These are phyloP conservation scores for Arge pagana DNA, from an alignment of 2,888 invertebrate species.

Conservation along the genomic window DNA sequence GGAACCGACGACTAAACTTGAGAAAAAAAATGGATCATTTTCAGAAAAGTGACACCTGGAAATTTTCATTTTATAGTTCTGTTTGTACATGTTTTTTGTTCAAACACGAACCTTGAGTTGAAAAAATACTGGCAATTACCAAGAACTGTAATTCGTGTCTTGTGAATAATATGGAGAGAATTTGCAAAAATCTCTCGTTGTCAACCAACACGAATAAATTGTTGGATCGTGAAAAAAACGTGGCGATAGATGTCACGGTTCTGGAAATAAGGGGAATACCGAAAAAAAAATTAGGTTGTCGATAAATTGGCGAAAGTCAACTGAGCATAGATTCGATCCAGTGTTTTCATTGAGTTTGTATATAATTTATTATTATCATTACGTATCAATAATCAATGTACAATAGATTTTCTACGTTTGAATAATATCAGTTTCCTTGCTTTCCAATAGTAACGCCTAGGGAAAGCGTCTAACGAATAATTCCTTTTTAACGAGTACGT, in stretches of 20 bases:
- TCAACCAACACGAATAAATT: conserved; percentile 5
- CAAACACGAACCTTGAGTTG: no score
- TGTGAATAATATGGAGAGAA: no score
- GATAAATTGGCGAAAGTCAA: conserved; percentile 25
- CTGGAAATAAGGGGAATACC: conserved; percentile 15
- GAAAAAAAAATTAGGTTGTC: no score
- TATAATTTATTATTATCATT: conserved; percentile 58
- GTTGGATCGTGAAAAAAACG: background rate
- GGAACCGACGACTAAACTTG: no score
- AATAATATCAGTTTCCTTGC: conserved; percentile 40
- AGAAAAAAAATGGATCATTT: no score
- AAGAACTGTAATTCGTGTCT: no score
- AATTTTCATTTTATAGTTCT: no score
- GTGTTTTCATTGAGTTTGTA: conserved; percentile 49
- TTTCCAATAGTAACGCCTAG: conserved; percentile 28
- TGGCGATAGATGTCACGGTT: conserved; percentile 10
- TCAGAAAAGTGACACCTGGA: no score
- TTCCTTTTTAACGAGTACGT: conserved; percentile 15
- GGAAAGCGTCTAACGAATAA: conserved; percentile 16
- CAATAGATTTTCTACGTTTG: conserved; percentile 56
- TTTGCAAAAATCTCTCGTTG: conserved; percentile 1
- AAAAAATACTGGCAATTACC: no score
- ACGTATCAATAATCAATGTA: conserved; percentile 58
- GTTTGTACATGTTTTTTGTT: no score
- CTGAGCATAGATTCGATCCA: conserved; percentile 37